Evolutionary conservation across 2,888 invertebrate species (phyloP), one percentile per base, ranked within the genome.

Genomic region (Sesia bembeciformis): DNA sequence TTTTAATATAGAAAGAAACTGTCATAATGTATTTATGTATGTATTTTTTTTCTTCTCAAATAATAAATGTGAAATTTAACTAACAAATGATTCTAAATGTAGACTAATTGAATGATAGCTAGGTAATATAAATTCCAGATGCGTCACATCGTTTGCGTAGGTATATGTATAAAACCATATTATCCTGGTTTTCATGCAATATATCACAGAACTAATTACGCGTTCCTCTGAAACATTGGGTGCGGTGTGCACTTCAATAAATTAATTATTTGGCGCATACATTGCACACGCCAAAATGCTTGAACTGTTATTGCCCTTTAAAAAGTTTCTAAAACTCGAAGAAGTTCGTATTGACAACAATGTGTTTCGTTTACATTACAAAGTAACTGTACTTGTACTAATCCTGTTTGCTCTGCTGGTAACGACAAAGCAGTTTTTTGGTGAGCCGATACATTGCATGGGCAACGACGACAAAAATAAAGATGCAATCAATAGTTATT

Each of bases 361-460:
- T 65, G 90, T 94, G 5, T 95, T 95, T 73, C 92, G 93, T 51
- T 84, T 95, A 72, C 95, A 95, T 77, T 94, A 94, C 72, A 93
- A 93, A 72, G 89, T 92, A 43, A 94, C 95, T 0, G 93, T 94
- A 52, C 90, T 94, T 53, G 89, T 96, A 69, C 81, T 96, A 57
- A 81, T 95, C 49, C 91, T 93, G 39, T 95, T 94, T 77, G 93
- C 94, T 1, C 81, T 95, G 65, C 74, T 96, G 65, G 91, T 96
- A 51, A 94, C 95, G 39, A 93, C 95, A n/a, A 94, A 94, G 68
- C 95, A 96, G 76, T 96, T 95, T 81, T 95, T 96, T 66, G 96
- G 96, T 0, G 95, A 96, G 65, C 96, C 96, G 0, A 95, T 97
- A 53, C 92, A 94, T 66, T 96, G 96, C 75, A 90, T 93, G 73